These are phyloP conservation scores for Phylloscopus collybita DNA, from an alignment of 2,797 vertebrate genomes.

Conservation along the genomic window DNA sequence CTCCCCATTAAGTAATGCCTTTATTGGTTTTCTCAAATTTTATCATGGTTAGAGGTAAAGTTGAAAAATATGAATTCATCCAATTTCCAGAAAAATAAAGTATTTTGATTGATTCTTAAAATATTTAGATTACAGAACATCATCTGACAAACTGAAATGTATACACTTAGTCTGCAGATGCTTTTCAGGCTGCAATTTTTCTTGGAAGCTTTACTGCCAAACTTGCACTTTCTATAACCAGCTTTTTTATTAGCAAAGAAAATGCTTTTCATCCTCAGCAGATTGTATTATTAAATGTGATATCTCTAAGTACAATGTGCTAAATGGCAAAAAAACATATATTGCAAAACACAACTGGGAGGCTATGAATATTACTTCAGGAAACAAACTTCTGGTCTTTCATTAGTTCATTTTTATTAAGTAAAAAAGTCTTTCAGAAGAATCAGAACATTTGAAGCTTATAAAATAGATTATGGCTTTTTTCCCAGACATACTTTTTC, in stretches of 20 bases:
- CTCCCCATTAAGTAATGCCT: background rate
- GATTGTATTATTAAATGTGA: constrained; percentile 40
- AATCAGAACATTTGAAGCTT: background rate
- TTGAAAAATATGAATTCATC: constrained; percentile 21
- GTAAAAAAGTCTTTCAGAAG: constrained; percentile 6
- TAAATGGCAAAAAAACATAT: constrained; percentile 27
- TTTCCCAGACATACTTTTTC: background rate
- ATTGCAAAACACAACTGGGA: constrained; percentile 7
- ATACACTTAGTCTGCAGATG: constrained; percentile 31
- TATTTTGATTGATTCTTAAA: constrained; percentile 51
- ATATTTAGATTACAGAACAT: constrained; percentile 42
- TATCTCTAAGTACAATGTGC: constrained; percentile 18
- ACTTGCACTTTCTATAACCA: constrained; percentile 54
- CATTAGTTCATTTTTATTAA: constrained; percentile 23
- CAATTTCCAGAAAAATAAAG: background rate
- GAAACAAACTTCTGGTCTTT: constrained; percentile 14
- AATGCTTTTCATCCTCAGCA: constrained; percentile 51
- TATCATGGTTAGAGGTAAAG: background rate
- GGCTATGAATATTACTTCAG: background rate
- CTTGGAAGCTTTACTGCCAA: constrained; percentile 37
- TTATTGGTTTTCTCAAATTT: background rate
- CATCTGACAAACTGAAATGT: constrained; percentile 28
- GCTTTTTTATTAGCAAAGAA: constrained; percentile 50
- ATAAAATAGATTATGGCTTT: background rate
- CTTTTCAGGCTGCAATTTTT: constrained; percentile 42